These are phyloP conservation scores for Branchipolynoe longqiensis DNA, from an alignment of 2,888 invertebrate species.

Conservation along the genomic window DNA sequence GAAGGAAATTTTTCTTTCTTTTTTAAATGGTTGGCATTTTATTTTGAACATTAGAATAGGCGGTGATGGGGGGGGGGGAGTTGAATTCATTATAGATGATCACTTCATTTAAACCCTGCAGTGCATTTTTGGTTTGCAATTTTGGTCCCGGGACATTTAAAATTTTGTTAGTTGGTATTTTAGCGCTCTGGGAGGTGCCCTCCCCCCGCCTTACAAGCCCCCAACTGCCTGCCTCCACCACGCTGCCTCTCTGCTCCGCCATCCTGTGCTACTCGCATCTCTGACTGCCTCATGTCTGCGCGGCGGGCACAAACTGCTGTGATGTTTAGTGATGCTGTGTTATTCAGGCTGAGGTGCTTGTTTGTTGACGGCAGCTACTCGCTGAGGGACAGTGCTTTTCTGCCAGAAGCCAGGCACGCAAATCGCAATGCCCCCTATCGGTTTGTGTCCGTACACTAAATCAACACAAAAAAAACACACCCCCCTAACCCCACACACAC, in stretches of 20 bases:
- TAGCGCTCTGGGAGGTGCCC: slow-evolving; percentile 26
- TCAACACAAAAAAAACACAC: no score
- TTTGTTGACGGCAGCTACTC: not conserved
- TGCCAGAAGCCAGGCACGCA: not conserved
- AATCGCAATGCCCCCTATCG: not conserved
- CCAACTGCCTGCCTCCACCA: not conserved
- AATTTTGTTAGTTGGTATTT: not conserved
- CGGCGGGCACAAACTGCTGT: slow-evolving; percentile 24
- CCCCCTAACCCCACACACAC: no score
- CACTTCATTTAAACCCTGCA: slow-evolving; percentile 43
- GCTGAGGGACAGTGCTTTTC: slow-evolving; percentile 13
- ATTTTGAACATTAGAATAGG: no score
- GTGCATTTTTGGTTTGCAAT: slow-evolving; percentile 40
- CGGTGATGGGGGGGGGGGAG: no score
- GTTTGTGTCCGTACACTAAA: no score
- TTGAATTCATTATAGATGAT: slow-evolving; percentile 37
- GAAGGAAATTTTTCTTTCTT: no score
- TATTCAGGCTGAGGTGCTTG: slow-evolving; percentile 35
- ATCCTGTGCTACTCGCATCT: not conserved
- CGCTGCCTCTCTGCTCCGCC: not conserved
- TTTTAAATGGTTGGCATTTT: no score
- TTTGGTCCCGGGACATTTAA: slow-evolving; percentile 23
- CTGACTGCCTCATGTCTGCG: no score
- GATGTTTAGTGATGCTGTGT: slow-evolving; percentile 34
- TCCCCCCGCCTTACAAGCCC: not conserved